Percentiles rank a stretch among this genome's conserved stretches.
Conservation (phyloP, 2,888 invertebrate species). For the Portevinia maculata region DNA sequence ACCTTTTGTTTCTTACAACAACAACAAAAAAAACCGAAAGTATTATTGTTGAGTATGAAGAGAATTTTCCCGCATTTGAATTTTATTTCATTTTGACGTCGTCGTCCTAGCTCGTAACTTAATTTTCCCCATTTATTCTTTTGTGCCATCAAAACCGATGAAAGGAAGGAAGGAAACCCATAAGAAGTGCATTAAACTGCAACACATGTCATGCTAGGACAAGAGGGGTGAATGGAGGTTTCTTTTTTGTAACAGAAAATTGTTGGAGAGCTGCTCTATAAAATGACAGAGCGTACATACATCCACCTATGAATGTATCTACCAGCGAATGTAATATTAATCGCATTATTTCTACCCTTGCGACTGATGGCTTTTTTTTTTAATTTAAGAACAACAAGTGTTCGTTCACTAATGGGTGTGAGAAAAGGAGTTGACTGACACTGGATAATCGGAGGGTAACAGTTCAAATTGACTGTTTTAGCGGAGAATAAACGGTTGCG, state of each 20-base stretch:
- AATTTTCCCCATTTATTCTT: slow-evolving; percentile 23
- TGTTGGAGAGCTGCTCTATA: background rate
- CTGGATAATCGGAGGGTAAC: background rate
- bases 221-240: slow-evolving; percentile 9
- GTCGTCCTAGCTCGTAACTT: slow-evolving; percentile 48
- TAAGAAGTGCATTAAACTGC: slow-evolving; percentile 36
- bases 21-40: background rate
- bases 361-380: background rate
- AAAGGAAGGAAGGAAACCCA: slow-evolving; percentile 33
- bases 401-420: slow-evolving; percentile 21
- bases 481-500: background rate
- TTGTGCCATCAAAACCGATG: background rate
- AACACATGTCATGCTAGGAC: slow-evolving; percentile 37
- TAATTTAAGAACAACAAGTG: slow-evolving; percentile 29
- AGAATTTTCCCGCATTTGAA: slow-evolving; percentile 52
- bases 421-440: slow-evolving; percentile 23
- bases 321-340: slow-evolving; percentile 8
- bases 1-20: slow-evolving; percentile 15
- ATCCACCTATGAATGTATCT: background rate
- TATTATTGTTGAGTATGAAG: slow-evolving; percentile 2
- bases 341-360: slow-evolving; percentile 34
- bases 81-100: slow-evolving; percentile 36
- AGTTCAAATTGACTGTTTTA: slow-evolving; percentile 2
- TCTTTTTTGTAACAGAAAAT: slow-evolving; percentile 7
- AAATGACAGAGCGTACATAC: background rate